Conservation (phyloP, 2,888 invertebrate genomes). For the Ypsolopha scabrella region DNA sequence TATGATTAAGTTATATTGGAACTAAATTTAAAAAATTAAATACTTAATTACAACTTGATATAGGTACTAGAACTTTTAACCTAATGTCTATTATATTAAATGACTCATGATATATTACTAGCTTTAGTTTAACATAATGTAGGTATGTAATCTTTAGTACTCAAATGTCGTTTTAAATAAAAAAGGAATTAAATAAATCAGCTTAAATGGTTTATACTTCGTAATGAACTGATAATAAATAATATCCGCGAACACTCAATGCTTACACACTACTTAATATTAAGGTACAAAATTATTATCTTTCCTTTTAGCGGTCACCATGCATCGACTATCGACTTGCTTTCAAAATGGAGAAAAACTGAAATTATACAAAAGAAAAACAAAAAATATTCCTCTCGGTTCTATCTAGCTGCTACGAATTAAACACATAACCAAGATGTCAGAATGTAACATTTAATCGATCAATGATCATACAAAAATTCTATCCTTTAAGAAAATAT, state of each 20-base stretch:
- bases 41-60: slow-evolving; percentile 66
- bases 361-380: slow-evolving; percentile 41
- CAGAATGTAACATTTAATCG: slow-evolving; percentile 52
- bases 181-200: slow-evolving; percentile 69
- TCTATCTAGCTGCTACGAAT: slow-evolving; percentile 24
- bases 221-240: slow-evolving; percentile 70
- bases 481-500: slow-evolving; percentile 38
- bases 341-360: slow-evolving; percentile 51
- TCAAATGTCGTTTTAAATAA: slow-evolving; percentile 64
- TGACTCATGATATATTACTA: slow-evolving; percentile 67
- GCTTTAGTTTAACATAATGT: slow-evolving; percentile 46
- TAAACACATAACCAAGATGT: slow-evolving; percentile 47
- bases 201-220: slow-evolving; percentile 63
- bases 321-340: slow-evolving; percentile 55
- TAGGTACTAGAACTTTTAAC: slow-evolving; percentile 57
- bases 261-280: slow-evolving; percentile 60
- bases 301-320: slow-evolving; percentile 45
- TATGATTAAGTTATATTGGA: slow-evolving; percentile 59
- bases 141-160: slow-evolving; percentile 35
- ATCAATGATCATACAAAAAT: slow-evolving; percentile 42
- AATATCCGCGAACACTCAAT: slow-evolving; percentile 64
- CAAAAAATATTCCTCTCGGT: slow-evolving; percentile 38
- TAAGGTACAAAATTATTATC: slow-evolving; percentile 67
- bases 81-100: slow-evolving; percentile 66
- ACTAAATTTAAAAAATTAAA: slow-evolving; percentile 69